Percentiles rank a stretch among this genome's conserved stretches.
Evolutionary conservation across 2,888 invertebrate genomes (phyloP).

Genomic region (Nomada ferruginata): DNA sequence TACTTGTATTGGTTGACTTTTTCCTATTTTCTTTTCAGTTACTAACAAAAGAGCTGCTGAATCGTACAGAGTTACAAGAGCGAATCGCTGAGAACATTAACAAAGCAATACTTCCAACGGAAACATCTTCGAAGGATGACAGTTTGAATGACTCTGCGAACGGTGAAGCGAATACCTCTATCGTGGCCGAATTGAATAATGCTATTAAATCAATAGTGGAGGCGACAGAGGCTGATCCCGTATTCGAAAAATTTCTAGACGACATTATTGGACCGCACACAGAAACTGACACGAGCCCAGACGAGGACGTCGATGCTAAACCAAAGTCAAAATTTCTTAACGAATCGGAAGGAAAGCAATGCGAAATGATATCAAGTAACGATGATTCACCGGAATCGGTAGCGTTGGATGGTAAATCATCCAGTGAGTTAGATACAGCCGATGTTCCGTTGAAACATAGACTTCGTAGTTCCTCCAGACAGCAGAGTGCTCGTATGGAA

Average conservation of each 20-base stretch:
- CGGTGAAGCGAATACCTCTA: conserved; percentile 77
- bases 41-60: conserved; percentile 84
- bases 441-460: conserved; percentile 80
- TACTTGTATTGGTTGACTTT: not conserved
- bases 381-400: conserved; percentile 34
- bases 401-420: conserved; percentile 36
- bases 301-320: conserved; percentile 74
- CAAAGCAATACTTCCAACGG: conserved; percentile 81
- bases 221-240: conserved; percentile 85
- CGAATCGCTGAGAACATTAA: conserved; percentile 86
- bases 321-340: conserved; percentile 20
- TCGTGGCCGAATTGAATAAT: conserved; percentile 83
- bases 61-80: conserved; percentile 85
- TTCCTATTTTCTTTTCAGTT: conserved; percentile 72
- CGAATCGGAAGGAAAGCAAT: conserved; percentile 41
- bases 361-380: conserved; percentile 16
- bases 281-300: conserved; percentile 78
- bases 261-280: conserved; percentile 80
- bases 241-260: conserved; percentile 84
- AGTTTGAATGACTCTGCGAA: conserved; percentile 68
- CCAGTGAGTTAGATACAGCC: not conserved
- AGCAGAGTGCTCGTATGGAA: conserved; percentile 69
- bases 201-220: conserved; percentile 85
- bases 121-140: conserved; percentile 71
- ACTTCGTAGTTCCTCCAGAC: conserved; percentile 77